Conservation (phyloP, 2,797 vertebrate species). For the Saxicola maurus region DNA sequence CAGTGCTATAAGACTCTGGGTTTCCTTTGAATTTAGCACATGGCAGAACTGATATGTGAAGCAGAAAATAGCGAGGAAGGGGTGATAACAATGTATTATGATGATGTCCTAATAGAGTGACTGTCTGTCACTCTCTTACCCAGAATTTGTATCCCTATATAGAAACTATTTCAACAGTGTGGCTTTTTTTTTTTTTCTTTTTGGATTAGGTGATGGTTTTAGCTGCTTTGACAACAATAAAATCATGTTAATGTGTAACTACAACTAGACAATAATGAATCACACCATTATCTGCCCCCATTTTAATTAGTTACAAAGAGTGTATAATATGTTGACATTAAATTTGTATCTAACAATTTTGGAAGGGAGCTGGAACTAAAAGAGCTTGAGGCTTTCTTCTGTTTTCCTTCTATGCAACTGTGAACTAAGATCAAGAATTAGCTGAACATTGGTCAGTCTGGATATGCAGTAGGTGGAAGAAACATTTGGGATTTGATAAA, state of each 20-base stretch:
- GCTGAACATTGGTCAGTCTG: not conserved
- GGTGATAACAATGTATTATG: not conserved
- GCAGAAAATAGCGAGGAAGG: not conserved
- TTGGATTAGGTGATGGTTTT: not conserved
- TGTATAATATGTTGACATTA: not conserved
- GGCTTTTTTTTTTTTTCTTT: not conserved
- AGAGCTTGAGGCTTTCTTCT: constrained; percentile 5
- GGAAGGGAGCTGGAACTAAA: not conserved
- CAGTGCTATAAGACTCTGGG: not conserved
- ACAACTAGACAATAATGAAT: not conserved
- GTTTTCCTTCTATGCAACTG: not conserved
- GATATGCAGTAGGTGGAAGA: not conserved
- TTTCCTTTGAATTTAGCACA: not conserved
- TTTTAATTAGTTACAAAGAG: not conserved
- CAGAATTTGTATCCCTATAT: not conserved
- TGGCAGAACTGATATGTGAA: not conserved
- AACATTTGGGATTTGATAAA: not conserved
- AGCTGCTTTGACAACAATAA: not conserved
- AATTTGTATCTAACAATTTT: not conserved
- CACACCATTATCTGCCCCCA: not conserved
- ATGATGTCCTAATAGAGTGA: not conserved
- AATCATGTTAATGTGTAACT: not conserved
- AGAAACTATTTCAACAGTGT: not conserved
- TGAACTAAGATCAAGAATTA: not conserved
- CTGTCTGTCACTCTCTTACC: not conserved